Base-by-base conservation (phyloP, 1,140 invertebrate species). In the Cyclargus thomasi region DNA sequence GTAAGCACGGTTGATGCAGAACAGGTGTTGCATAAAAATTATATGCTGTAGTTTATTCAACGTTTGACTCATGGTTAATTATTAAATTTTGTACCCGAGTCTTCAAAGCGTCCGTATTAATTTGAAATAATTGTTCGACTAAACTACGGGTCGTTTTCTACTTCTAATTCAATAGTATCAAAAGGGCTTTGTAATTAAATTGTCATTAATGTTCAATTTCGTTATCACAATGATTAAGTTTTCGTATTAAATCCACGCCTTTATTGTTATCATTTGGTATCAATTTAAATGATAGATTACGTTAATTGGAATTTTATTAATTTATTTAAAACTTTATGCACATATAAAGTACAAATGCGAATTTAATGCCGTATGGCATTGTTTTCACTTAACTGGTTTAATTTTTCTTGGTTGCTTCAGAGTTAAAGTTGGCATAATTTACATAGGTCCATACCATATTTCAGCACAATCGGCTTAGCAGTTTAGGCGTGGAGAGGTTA, bases 1-100 rank as follows among this genome's bases (percentile, higher is more conserved):
- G 62, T 74, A 77, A 0, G 74, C 68, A 22, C 81, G 67, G 22
- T 80, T 83, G 8, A 83, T 75, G 53, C 75, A 77, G 18, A 78
- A 78, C 2, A 78, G 67, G 17, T 66, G 75, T 71, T 78, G 74
- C 7, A 77, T 22, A 11, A 75, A 62, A 7, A 75, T 68, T 0
- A 67, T 53, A 64, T 53, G 18, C 18, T 21, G 23, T 18, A 64
- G 29, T 35, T 35, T 35, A 7, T 18, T 10, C 23, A 59, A 21
- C 17, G 55, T 59, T 59, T 59, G 18, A 21, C 55, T 59, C 55
- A 59, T 59, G 6, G 20, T 59, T 6, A 59, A 8, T 59, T 55
- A 55, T 55, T 55, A 14, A 55, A 21, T 59, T 59, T 59, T 20
- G 17, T 21, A 11, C 55, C 21, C 20, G 5, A 59, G 10, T 47